Base-by-base conservation (phyloP, 2,113 vertebrate genomes). In the Salvelinus sp. region DNA sequence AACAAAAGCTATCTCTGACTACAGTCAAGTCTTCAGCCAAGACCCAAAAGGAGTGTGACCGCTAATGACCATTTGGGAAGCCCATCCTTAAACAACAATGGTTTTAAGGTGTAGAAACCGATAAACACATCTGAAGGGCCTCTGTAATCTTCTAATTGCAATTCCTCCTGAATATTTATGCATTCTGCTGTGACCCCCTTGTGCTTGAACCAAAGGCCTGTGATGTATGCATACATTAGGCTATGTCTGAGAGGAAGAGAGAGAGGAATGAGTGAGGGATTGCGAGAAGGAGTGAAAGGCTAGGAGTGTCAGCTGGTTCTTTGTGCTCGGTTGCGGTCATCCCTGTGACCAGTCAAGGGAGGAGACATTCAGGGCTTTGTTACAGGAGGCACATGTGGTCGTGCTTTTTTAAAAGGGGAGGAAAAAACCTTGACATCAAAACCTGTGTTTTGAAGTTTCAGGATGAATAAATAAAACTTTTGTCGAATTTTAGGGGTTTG, bases 281-380 rank as follows among this genome's bases (percentile, higher is more conserved):
- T 91, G 90, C 89, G 85, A 92, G 83, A 60, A 87, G 81, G 83
- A 91, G 88, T 90, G 90, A 91, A 92, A 92, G 85, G 90, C 89
- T 85, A 57, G 76, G 90, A 90, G 90, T 92, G 93, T 94, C 93
- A 94, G 92, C 92, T 94, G 91, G 90, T 90, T 92, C 92, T 92
- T 94, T 93, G 92, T 94, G 93, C 91, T 92, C 91, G 91, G 91
- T 92, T 93, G 93, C 93, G 93, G 91, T 93, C 92, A 91, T 92
- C 90, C 93, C 91, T 93, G 92, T 94, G 93, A 94, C 91, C 91
- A 94, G 93, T 91, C 91, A 93, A 94, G 93, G 91, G 93, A 93
- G 92, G 90, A 93, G 91, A 92, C 92, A 92, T 91, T 87, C 87
- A 89, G 84, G 91, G 91, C 93, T 94, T 94, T 94, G 93, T 94